Percentiles rank a stretch among this genome's conserved stretches.
Conservation (phyloP, 2,797 vertebrate genomes). For the Serranus cabrilla region DNA sequence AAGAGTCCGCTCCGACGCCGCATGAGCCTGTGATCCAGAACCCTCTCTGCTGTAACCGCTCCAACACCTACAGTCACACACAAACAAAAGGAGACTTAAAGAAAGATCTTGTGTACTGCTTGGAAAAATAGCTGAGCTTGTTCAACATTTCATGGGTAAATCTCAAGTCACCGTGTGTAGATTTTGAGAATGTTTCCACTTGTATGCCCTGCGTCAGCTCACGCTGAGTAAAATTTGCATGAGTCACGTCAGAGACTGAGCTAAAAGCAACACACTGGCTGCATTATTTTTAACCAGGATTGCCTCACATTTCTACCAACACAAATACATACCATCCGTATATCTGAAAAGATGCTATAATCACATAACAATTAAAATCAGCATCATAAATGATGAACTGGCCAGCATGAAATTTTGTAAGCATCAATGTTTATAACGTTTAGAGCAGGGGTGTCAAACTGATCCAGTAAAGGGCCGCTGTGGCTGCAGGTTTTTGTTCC, state of each 20-base stretch:
- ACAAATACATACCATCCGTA: not conserved
- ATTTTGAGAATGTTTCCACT: not conserved
- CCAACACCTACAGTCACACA: conserved; percentile 89
- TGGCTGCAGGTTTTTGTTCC: no score
- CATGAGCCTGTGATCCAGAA: conserved; percentile 95
- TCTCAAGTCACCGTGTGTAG: not conserved
- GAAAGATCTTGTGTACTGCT: no score
- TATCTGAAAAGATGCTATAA: no score
- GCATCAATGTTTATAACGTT: no score
- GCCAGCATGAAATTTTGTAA: no score
- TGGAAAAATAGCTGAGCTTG: not conserved
- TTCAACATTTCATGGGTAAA: not conserved
- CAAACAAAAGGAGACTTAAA: not conserved
- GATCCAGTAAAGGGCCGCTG: no score
- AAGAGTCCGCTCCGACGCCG: conserved; percentile 95
- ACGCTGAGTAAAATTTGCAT: not conserved
- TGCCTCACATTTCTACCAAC: not conserved
- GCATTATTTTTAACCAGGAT: not conserved
- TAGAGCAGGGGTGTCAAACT: no score
- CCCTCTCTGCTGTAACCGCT: conserved; percentile 92
- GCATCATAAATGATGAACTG: no score
- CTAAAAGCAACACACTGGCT: not conserved
- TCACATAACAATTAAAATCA: no score
- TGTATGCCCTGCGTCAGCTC: not conserved
- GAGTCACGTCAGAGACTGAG: not conserved